These are phyloP conservation scores for Meteorus cinctellus DNA, from an alignment of 2,888 invertebrate genomes.

Conservation along the genomic window DNA sequence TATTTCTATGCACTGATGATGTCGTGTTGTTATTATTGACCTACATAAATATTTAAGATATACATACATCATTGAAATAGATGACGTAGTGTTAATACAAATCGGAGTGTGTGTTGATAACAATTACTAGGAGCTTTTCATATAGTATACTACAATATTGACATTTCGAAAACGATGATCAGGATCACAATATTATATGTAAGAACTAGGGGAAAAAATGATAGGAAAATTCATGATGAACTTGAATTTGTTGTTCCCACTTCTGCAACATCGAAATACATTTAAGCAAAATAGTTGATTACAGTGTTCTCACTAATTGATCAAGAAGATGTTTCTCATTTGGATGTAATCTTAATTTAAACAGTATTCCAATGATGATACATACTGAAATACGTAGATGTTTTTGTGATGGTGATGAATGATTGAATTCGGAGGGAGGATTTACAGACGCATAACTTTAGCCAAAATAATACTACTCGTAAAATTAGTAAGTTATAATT, in stretches of 20 bases:
- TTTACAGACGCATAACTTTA: not conserved
- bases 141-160: slow-evolving; percentile 31
- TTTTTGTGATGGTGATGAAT: not conserved
- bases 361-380: not conserved
- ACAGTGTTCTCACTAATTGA: not conserved
- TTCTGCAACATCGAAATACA: slow-evolving; percentile 9
- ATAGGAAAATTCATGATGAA: not conserved
- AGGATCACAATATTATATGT: not conserved
- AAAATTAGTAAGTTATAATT: slow-evolving; percentile 34
- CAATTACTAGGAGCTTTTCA: not conserved
- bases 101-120: slow-evolving; percentile 1
- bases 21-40: not conserved
- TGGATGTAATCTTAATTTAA: not conserved
- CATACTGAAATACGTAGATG: not conserved
- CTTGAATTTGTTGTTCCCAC: not conserved
- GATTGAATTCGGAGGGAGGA: not conserved
- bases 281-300: not conserved
- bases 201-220: not conserved
- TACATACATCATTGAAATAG: not conserved
- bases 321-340: not conserved
- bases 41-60: not conserved
- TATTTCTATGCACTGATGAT: slow-evolving; percentile 9
- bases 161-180: slow-evolving; percentile 23
- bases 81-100: not conserved
- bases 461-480: slow-evolving; percentile 3